phyloP scores from a whole-genome alignment of 2,797 vertebrate genomes.

The Micromesistius poutassou region DNA sequence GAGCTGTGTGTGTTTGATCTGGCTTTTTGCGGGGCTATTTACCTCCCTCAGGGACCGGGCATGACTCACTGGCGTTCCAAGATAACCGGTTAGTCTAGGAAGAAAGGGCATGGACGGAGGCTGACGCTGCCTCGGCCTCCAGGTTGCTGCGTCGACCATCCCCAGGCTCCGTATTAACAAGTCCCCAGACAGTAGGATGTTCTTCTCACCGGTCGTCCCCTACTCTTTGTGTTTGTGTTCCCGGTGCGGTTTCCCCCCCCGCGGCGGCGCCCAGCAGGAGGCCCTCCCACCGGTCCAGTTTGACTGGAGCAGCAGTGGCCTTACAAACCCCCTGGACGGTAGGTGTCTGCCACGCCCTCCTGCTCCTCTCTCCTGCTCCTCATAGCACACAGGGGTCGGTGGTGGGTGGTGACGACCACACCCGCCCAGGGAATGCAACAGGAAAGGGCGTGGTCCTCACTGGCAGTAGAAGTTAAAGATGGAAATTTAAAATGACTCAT shows the following conservation, averaged over 20 bases:
- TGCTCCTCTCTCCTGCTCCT: background rate
- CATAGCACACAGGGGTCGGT: background rate
- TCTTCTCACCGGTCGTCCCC: background rate
- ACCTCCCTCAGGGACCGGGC: too few relatives aligned
- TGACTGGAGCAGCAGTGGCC: slow-evolving; percentile 99
- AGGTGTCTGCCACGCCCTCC: slow-evolving; percentile 72
- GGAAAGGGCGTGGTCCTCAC: background rate
- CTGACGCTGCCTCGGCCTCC: too few relatives aligned
- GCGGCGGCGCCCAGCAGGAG: slow-evolving; percentile 75
- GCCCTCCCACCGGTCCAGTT: slow-evolving; percentile 97
- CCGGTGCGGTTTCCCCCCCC: too few relatives aligned
- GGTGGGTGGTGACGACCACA: background rate
- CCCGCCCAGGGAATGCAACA: background rate
- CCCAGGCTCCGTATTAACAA: background rate
- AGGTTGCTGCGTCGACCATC: too few relatives aligned
- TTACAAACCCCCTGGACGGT: slow-evolving; percentile 99
- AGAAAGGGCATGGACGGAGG: too few relatives aligned
- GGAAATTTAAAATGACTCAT: background rate
- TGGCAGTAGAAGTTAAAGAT: too few relatives aligned
- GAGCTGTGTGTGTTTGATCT: too few relatives aligned
- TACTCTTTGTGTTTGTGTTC: background rate
- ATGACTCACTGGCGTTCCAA: too few relatives aligned
- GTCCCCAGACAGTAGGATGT: background rate
- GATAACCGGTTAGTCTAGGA: background rate
- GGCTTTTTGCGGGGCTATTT: too few relatives aligned